Base-by-base conservation (phyloP, 2,797 vertebrate genomes). In the Discoglossus pictus region DNA sequence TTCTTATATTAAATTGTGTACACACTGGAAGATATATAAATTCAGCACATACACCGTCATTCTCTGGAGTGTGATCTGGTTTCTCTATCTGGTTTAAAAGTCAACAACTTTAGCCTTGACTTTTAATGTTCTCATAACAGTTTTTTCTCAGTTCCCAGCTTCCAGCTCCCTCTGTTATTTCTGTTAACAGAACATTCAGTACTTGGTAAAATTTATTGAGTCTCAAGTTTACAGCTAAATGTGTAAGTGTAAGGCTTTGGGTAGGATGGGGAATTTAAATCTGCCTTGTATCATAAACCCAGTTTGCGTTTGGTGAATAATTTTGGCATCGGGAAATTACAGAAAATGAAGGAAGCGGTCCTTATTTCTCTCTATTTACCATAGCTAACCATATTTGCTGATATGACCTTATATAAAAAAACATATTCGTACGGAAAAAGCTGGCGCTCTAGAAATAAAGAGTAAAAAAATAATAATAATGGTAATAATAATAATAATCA, bases 61-160 rank as follows among this genome's bases (percentile, higher is more conserved):
- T 39, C 38, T 38, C 39, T 68, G 47, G 25, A 18, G 51, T 44
- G 40, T 27, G 56, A 13, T 61, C 38, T 60, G 56, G 11, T 38
- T 61, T 68, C 16, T 43, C 39, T n/a, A n/a, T 61, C 65, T 68
- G 6, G 18, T 44, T 68, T 53, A 60, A 43, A 25, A 20, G 55
- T 36, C 63, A 65, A 60, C 65, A 68, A 51, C 25, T 51, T 54
- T 54, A 44, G 13, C 50, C 39, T 54, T 53, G 48, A 52, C 61
- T 40, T 7, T 54, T 51, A 27, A 35, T 35, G 10, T 4, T 15
- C 48, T 17, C 11, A 15, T 62, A 62, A 62, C 44, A 23, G 40
- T 62, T 62, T 51, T 62, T 38, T 50, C 25, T 53, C 27, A 31
- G 27, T 8, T 31, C 27, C 27, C 4, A 31, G 27, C 27, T 4